Evolutionary conservation across 1,140 invertebrate genomes (phyloP).

Genomic region (Lamellibrachia luymesi): DNA sequence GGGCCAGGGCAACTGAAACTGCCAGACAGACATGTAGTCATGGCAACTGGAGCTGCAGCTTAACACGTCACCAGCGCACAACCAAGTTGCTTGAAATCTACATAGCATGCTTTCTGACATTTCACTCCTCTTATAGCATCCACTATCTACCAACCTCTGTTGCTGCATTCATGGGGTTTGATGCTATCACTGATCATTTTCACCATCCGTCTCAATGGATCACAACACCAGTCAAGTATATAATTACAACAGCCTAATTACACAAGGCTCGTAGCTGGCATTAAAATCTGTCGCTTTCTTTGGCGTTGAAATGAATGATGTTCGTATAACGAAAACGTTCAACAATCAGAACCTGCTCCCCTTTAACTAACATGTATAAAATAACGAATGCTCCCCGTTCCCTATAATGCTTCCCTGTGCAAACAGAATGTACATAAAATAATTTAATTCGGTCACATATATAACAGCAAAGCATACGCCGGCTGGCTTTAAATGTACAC

Average conservation of each 20-base stretch:
- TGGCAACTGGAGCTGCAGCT: background rate
- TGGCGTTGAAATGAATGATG: background rate
- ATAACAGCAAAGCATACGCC: background rate
- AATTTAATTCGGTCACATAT: slow-evolving; percentile 1
- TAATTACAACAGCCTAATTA: background rate
- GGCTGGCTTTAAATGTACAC: slow-evolving; percentile 4
- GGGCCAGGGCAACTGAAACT: background rate
- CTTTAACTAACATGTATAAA: background rate
- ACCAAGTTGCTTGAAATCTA: background rate
- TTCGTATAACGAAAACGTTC: background rate
- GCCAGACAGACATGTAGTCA: background rate
- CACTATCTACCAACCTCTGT: background rate
- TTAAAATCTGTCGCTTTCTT: background rate
- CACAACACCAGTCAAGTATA: background rate
- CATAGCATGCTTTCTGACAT: background rate
- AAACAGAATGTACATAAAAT: slow-evolving; percentile 6
- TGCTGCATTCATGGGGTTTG: background rate
- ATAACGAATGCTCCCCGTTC: background rate
- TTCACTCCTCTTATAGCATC: no score
- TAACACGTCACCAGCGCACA: background rate
- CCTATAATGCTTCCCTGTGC: background rate
- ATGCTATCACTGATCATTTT: background rate
- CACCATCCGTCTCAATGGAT: background rate
- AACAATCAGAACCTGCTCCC: background rate
- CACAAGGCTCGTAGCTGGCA: background rate